phyloP scores from a whole-genome alignment of 2,113 vertebrate genomes.

The Arenaria interpres region DNA sequence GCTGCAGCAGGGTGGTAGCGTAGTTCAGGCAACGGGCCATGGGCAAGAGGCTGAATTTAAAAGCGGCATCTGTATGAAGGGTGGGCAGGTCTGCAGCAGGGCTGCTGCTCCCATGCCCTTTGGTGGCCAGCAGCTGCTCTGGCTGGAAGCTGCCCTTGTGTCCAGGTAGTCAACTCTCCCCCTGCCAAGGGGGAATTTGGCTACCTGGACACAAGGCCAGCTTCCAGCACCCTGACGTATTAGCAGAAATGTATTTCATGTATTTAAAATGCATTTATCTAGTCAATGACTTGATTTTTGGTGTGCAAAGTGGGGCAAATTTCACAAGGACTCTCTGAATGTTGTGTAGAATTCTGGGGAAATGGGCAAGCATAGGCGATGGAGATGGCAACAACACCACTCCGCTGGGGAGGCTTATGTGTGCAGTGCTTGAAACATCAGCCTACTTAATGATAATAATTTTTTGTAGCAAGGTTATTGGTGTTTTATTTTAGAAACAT shows the following conservation, averaged over 20 bases:
- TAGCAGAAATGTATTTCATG: background rate
- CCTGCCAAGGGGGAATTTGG: background rate
- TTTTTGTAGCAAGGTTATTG: background rate
- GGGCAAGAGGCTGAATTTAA: background rate
- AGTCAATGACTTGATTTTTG: background rate
- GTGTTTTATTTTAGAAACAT: background rate
- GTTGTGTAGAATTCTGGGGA: background rate
- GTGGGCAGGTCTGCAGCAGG: background rate
- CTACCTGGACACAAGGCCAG: background rate
- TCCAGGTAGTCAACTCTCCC: background rate
- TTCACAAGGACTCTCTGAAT: background rate
- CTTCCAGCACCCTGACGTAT: fast-evolving
- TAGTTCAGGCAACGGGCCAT: background rate
- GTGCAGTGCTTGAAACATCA: background rate
- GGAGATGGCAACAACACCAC: background rate
- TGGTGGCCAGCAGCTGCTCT: background rate
- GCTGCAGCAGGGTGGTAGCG: fast-evolving
- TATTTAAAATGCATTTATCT: background rate
- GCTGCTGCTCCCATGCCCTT: background rate
- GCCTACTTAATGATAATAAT: background rate
- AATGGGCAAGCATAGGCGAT: background rate
- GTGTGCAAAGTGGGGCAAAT: background rate
- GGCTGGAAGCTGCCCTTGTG: background rate
- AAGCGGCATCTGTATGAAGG: background rate
- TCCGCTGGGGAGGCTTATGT: background rate